These are phyloP conservation scores for Hymenochirus boettgeri DNA, from an alignment of 2,113 vertebrate genomes.

Conservation along the genomic window DNA sequence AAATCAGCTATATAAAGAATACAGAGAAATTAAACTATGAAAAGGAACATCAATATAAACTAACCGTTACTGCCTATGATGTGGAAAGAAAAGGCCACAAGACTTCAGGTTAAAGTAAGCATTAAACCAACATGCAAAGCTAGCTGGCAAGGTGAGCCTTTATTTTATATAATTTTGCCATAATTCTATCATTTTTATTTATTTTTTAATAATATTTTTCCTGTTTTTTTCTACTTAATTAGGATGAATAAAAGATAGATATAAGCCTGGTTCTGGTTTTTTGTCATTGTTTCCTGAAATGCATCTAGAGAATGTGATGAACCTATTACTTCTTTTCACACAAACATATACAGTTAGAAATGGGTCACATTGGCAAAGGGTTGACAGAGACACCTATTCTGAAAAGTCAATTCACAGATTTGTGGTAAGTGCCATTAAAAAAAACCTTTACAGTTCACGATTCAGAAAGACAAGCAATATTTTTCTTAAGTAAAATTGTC, in stretches of 20 bases:
- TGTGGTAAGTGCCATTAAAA: too few relatives aligned
- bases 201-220: background rate
- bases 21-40: constrained; percentile 88
- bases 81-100: constrained; percentile 88
- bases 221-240: background rate
- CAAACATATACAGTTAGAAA: constrained; percentile 85
- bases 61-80: constrained; percentile 94
- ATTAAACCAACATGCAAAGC: constrained; percentile 90
- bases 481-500: too few relatives aligned
- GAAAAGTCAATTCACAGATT: constrained; percentile 93
- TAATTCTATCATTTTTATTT: background rate
- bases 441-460: too few relatives aligned
- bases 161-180: background rate
- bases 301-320: constrained; percentile 88
- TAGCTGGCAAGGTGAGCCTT: constrained; percentile 86
- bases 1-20: constrained; percentile 85
- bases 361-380: constrained; percentile 93
- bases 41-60: constrained; percentile 89
- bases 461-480: too few relatives aligned
- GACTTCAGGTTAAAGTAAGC: constrained; percentile 93
- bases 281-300: constrained; percentile 85
- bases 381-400: constrained; percentile 95
- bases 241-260: constrained; percentile 91
- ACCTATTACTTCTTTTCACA: constrained; percentile 79
- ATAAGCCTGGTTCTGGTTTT: constrained; percentile 89